These are phyloP conservation scores for Embiotoca jacksoni DNA, from an alignment of 2,113 vertebrate genomes.

Conservation along the genomic window DNA sequence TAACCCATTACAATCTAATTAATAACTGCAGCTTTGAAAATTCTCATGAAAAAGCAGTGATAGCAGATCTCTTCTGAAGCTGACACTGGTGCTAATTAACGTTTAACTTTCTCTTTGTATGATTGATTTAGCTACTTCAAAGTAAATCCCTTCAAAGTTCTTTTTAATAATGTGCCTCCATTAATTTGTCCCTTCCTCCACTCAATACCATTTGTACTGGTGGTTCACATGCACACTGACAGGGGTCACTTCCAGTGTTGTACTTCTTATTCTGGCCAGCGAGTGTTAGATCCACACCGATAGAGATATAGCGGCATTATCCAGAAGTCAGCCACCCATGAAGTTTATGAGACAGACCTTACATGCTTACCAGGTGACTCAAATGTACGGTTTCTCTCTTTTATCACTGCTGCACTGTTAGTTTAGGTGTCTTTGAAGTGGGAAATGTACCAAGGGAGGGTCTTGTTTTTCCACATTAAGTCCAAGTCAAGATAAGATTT, in stretches of 20 bases:
- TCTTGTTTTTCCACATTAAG: background rate
- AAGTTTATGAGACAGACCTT: background rate
- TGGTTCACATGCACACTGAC: background rate
- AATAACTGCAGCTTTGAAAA: slow-evolving; percentile 40
- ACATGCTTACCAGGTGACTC: slow-evolving; percentile 31
- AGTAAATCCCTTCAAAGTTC: slow-evolving; percentile 41
- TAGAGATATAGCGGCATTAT: slow-evolving; percentile 23
- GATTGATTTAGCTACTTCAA: slow-evolving; percentile 36
- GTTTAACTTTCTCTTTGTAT: slow-evolving; percentile 60
- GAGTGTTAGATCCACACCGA: slow-evolving; percentile 42
- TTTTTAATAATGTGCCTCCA: slow-evolving; percentile 11
- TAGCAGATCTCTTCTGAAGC: slow-evolving; percentile 39
- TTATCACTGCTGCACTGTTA: slow-evolving; percentile 23
- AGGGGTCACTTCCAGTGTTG: background rate
- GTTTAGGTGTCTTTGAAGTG: slow-evolving; percentile 38
- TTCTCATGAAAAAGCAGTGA: slow-evolving; percentile 23
- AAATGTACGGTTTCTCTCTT: slow-evolving; percentile 6
- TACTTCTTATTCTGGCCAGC: background rate
- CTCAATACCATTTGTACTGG: background rate
- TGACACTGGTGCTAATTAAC: slow-evolving; percentile 51
- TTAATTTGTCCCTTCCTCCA: slow-evolving; percentile 3
- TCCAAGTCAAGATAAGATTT: slow-evolving; percentile 9
- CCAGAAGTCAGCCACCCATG: background rate
- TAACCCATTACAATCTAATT: slow-evolving; percentile 43
- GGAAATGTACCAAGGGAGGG: slow-evolving; percentile 29